A percentile compares a stretch with the other conserved stretches of the same genome.
These are phyloP conservation scores for Phrynocephalus forsythii DNA, from an alignment of 2,797 vertebrate species.

Conservation along the genomic window DNA sequence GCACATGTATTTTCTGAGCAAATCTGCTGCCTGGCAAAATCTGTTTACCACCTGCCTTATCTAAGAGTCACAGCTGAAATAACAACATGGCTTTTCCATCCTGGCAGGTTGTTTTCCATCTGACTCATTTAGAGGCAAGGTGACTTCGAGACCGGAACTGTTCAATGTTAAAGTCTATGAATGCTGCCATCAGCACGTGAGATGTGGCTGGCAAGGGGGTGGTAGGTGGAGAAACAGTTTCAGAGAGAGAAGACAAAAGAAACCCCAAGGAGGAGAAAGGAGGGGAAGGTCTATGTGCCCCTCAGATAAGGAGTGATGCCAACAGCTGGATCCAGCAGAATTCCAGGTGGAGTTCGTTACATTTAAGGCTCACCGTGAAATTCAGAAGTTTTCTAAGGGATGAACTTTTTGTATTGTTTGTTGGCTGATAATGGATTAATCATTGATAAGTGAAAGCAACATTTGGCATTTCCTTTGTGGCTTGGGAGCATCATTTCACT, in stretches of 20 bases:
- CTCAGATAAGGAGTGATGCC: background rate
- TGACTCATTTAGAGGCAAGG: slow-evolving; percentile 60
- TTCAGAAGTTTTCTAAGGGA: background rate
- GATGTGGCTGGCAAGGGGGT: background rate
- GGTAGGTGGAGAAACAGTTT: fast-evolving
- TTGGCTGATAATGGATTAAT: slow-evolving; percentile 5
- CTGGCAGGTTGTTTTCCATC: slow-evolving; percentile 54
- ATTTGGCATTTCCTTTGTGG: slow-evolving; percentile 2
- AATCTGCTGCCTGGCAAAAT: slow-evolving; percentile 59
- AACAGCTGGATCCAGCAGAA: background rate
- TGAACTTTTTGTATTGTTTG: background rate
- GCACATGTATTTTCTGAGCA: slow-evolving; percentile 53
- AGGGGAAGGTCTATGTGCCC: background rate
- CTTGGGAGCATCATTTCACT: background rate
- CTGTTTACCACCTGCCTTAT: slow-evolving; percentile 74
- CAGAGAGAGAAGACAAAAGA: no score
- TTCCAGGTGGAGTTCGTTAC: background rate
- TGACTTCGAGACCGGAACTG: slow-evolving; percentile 47
- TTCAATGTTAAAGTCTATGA: slow-evolving; percentile 40
- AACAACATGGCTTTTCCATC: slow-evolving; percentile 63
- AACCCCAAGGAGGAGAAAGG: background rate
- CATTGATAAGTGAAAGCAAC: slow-evolving; percentile 5
- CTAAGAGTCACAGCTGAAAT: slow-evolving; percentile 69
- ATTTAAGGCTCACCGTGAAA: background rate
- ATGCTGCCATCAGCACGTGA: slow-evolving; percentile 9